Percentiles rank a stretch among this genome's conserved stretches.
These are phyloP conservation scores for Sternarchorhynchus goeldii DNA, from an alignment of 2,797 vertebrate species.

Conservation along the genomic window DNA sequence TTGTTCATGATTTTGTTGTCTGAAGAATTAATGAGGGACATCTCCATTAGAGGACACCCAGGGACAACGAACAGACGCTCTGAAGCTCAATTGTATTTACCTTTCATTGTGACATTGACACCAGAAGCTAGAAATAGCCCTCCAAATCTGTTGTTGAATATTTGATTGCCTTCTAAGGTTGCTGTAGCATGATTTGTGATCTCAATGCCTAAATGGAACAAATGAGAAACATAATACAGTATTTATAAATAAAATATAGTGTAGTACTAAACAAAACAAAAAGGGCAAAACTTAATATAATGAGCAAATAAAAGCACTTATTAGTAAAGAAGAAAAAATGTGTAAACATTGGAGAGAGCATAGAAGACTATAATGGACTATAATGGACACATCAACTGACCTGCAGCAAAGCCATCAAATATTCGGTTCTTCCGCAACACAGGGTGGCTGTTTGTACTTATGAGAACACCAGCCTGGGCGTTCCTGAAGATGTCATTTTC, in stretches of 20 bases:
- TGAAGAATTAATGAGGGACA: slow-evolving; percentile 61
- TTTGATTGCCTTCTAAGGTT: slow-evolving; percentile 99
- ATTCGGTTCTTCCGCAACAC: slow-evolving; percentile 97
- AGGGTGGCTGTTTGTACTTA: slow-evolving; percentile 98
- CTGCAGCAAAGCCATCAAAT: slow-evolving; percentile 99
- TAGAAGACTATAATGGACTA: not conserved
- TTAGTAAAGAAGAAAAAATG: too few species aligned
- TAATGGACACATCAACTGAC: slow-evolving; percentile 72
- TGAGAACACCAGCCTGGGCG: slow-evolving; percentile 97
- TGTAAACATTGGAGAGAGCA: not conserved
- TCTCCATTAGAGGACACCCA: slow-evolving; percentile 5
- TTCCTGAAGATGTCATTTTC: slow-evolving; percentile 99
- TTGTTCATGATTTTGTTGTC: slow-evolving; percentile 99
- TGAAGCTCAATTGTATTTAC: slow-evolving; percentile 66
- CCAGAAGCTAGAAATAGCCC: slow-evolving; percentile 98
- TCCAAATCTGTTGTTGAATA: slow-evolving; percentile 99
- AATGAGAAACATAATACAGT: not conserved
- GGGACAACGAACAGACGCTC: not conserved
- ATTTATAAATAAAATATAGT: not conserved
- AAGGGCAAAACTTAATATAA: not conserved
- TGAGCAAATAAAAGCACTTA: too few species aligned
- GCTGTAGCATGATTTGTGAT: slow-evolving; percentile 99
- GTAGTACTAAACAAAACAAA: not conserved
- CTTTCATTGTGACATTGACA: slow-evolving; percentile 99
- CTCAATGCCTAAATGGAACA: slow-evolving; percentile 85